These are phyloP conservation scores for Eledone cirrhosa DNA, from an alignment of 2,888 invertebrate genomes.

Conservation along the genomic window DNA sequence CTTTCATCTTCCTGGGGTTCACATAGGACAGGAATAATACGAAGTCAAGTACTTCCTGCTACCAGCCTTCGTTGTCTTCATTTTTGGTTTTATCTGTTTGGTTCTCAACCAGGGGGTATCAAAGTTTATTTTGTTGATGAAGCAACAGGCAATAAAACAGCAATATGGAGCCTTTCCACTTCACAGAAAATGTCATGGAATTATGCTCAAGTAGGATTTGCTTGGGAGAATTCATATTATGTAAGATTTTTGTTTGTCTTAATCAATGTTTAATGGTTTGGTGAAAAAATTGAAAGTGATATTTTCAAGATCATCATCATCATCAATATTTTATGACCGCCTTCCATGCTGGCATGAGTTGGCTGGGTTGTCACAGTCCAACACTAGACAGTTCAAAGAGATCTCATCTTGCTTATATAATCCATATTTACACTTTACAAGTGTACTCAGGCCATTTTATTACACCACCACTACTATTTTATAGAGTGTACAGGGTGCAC, in stretches of 20 bases:
- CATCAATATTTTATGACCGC: too few relatives aligned
- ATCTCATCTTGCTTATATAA: too few relatives aligned
- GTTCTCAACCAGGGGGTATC: conserved; percentile 53
- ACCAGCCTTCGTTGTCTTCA: conserved; percentile 45
- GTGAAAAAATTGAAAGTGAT: too few relatives aligned
- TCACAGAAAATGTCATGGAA: conserved; percentile 48
- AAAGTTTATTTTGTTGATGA: conserved; percentile 44
- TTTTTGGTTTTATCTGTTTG: conserved; percentile 62
- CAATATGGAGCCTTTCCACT: conserved; percentile 52
- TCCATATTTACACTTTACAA: too few relatives aligned
- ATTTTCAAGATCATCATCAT: too few relatives aligned
- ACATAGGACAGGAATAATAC: conserved; percentile 45
- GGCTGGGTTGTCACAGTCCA: too few relatives aligned
- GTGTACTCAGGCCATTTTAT: too few relatives aligned
- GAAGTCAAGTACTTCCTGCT: conserved; percentile 41
- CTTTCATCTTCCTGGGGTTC: conserved; percentile 47
- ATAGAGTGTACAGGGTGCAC: too few relatives aligned
- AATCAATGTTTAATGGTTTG: too few relatives aligned
- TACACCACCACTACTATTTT: too few relatives aligned
- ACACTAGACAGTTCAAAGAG: too few relatives aligned
- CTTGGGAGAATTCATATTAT: conserved; percentile 35
- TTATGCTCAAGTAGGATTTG: conserved; percentile 45
- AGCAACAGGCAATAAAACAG: conserved; percentile 36
- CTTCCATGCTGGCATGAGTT: too few relatives aligned
- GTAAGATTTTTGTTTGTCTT: conserved; percentile 29